phyloP scores from a whole-genome alignment of 2,888 invertebrate species.

The Amiota minor region DNA sequence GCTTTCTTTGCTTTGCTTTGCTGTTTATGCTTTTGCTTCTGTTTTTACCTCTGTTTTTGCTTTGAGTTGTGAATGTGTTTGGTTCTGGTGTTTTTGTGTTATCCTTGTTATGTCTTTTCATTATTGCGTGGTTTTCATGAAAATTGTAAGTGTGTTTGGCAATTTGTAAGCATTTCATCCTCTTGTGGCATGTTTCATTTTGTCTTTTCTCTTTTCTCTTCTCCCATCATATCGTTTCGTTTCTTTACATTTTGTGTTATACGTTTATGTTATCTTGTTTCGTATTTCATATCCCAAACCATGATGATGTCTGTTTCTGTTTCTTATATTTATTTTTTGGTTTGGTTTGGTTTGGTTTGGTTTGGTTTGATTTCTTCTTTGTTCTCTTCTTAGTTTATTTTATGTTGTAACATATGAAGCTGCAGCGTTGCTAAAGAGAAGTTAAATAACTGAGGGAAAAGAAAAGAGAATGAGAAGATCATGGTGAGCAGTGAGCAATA shows the following conservation, averaged over 20 bases:
- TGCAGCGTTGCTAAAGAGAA: slow-evolving; percentile 25
- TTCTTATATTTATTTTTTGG: slow-evolving; percentile 37
- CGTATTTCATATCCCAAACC: not conserved
- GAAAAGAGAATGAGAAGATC: slow-evolving; percentile 20
- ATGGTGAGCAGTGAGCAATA: slow-evolving; percentile 10
- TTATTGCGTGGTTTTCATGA: slow-evolving; percentile 31
- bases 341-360: slow-evolving; percentile 44
- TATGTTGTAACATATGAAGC: slow-evolving; percentile 49
- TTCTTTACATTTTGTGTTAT: not conserved
- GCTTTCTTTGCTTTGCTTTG: not conserved
- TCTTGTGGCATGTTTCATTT: not conserved
- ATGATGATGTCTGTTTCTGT: not conserved
- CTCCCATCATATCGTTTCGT: too few species aligned
- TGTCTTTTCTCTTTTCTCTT: not conserved
- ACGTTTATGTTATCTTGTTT: not conserved
- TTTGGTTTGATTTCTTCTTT: not conserved
- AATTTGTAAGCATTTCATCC: slow-evolving; percentile 44
- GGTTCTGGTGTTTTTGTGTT: slow-evolving; percentile 16
- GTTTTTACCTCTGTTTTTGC: slow-evolving; percentile 4
- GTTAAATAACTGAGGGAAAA: too few species aligned
- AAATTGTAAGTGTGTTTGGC: slow-evolving; percentile 42
- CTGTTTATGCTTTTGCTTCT: slow-evolving; percentile 11
- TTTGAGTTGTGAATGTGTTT: slow-evolving; percentile 11
- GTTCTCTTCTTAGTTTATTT: not conserved
- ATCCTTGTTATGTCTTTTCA: slow-evolving; percentile 23